Base-by-base conservation (phyloP, 2,888 invertebrate genomes). In the Meliscaeva auricollis region DNA sequence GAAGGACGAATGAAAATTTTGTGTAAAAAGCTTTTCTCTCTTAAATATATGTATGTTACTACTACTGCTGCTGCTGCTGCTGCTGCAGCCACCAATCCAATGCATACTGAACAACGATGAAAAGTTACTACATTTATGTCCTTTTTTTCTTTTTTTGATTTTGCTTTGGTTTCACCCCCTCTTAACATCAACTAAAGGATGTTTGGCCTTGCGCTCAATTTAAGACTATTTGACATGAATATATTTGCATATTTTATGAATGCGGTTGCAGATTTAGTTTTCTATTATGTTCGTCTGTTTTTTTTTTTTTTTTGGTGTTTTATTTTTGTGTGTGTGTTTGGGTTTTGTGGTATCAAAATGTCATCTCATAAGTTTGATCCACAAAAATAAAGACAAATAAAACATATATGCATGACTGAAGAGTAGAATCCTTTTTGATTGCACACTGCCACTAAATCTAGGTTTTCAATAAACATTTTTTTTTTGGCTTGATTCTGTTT, bases 231-330 rank as follows among this genome's bases (percentile, higher is more conserved):
- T 68, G 76, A 68, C 64, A 80, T 76, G 80, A 85, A 85, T 85
- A 85, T 80, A 85, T 84, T 84, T 80, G 84, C 84, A 80, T 84
- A 80, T 75, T 76, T 72, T 76, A 76, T 78, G 68, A 72, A 76
- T 75, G 84, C 70, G 60, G 66, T 41, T 79, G 73, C 79, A 60
- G 68, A 80, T 75, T 35, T 32, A 38, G 50, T 50, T 44, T 44
- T 62, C 26, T 9, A 22, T 15, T n/a, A 22, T 54, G 22, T 32
- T 35, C 38, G 11, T 22, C 7, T 69, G 11, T 17, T 9, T 38
- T 13, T 9, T 35, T 35, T 9, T 6, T 9, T 35, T 9, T 35
- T 35, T 35, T 6, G 35, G 35, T 35, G 7, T 6, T n/a, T n/a
- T n/a, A n/a, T n/a, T n/a, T n/a, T n/a, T n/a, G n/a, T n/a, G 9